These are phyloP conservation scores for Leptobrachium leishanense DNA, from an alignment of 2,113 vertebrate genomes.

Conservation along the genomic window DNA sequence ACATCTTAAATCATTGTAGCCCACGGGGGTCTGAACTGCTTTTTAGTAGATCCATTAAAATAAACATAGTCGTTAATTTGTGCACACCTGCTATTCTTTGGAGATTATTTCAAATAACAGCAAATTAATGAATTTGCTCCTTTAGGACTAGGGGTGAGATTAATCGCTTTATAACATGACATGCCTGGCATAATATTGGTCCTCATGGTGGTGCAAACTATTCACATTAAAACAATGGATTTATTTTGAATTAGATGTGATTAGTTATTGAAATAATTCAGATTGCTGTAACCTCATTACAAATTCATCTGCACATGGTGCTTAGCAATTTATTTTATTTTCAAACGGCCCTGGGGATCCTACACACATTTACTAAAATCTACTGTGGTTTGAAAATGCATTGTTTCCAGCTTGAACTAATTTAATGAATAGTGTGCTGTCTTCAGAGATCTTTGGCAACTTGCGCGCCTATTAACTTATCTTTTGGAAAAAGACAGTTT, in stretches of 20 bases:
- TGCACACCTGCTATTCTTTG: too few relatives aligned
- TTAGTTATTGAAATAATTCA: slow-evolving; percentile 13
- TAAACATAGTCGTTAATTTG: too few relatives aligned
- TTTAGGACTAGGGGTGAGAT: too few relatives aligned
- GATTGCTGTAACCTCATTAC: not conserved
- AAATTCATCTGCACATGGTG: not conserved
- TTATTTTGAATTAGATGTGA: not conserved
- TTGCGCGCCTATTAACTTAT: not conserved
- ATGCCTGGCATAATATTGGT: too few relatives aligned
- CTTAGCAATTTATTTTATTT: not conserved
- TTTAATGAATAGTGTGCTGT: slow-evolving; percentile 1
- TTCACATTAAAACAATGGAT: not conserved
- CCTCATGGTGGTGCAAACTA: not conserved
- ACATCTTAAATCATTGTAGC: too few relatives aligned
- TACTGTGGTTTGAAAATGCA: not conserved
- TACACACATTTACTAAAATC: not conserved
- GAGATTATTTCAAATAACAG: too few relatives aligned
- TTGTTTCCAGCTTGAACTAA: not conserved
- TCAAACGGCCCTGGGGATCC: not conserved
- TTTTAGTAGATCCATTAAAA: too few relatives aligned
- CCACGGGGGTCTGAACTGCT: too few relatives aligned
- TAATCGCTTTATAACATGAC: not conserved
- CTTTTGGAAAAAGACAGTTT: not conserved
- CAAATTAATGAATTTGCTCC: too few relatives aligned
- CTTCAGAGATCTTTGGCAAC: not conserved